Conservation (phyloP, 1,140 invertebrate species). For the Drosophila lacteicornis region DNA sequence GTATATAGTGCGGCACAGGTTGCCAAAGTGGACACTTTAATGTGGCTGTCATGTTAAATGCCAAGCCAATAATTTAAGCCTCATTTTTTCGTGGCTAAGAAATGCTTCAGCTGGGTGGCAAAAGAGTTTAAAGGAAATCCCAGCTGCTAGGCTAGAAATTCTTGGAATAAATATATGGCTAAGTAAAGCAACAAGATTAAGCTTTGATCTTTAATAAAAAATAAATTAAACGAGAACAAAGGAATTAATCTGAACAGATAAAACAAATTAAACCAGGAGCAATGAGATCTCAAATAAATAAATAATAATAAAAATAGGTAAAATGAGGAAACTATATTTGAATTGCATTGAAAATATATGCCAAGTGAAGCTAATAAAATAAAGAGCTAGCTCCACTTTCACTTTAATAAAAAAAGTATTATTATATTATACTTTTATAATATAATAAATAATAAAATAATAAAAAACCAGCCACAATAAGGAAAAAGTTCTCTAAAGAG, state of each 20-base stretch:
- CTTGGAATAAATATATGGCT: background rate
- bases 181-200: background rate
- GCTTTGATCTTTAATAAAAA: background rate
- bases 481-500: conserved; percentile 6
- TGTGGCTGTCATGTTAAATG: conserved; percentile 83
- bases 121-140: conserved; percentile 31
- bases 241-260: too few species aligned
- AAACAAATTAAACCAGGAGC: background rate
- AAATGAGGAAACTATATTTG: too few species aligned
- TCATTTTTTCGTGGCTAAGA: conserved; percentile 69
- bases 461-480: background rate
- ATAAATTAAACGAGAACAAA: too few species aligned
- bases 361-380: background rate
- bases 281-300: too few species aligned
- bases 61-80: conserved; percentile 81
- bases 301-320: background rate
- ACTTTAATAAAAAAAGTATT: background rate
- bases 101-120: conserved; percentile 74
- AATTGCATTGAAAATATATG: background rate
- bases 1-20: conserved; percentile 53
- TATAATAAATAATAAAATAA: background rate
- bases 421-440: too few species aligned
- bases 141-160: conserved; percentile 3
- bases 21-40: conserved; percentile 82
- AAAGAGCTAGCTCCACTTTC: background rate